Evolutionary conservation across 2,888 invertebrate genomes (phyloP).

Genomic region (Cephalotes varians): DNA sequence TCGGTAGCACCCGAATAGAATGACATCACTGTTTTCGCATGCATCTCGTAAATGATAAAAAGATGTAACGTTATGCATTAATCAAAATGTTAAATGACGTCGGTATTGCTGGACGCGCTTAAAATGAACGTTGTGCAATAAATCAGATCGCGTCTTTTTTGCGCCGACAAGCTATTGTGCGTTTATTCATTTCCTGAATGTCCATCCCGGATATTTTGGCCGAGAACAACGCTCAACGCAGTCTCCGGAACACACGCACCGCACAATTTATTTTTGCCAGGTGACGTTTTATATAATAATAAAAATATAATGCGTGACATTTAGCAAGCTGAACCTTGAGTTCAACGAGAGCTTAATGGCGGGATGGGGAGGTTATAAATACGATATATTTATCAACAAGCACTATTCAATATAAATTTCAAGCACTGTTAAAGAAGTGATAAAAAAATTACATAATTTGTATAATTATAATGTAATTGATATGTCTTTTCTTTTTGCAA

Average conservation of each 20-base stretch:
- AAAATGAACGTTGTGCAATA: slow-evolving; percentile 40
- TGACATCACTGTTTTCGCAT: slow-evolving; percentile 34
- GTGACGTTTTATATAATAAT: slow-evolving; percentile 45
- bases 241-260: slow-evolving; percentile 39
- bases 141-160: slow-evolving; percentile 55
- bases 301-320: slow-evolving; percentile 30
- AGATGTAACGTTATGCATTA: slow-evolving; percentile 48
- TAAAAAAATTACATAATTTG: background rate
- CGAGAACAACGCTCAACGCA: slow-evolving; percentile 37
- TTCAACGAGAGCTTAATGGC: slow-evolving; percentile 3
- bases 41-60: slow-evolving; percentile 42
- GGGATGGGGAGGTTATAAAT: background rate
- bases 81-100: slow-evolving; percentile 52
- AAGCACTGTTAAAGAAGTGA: background rate
- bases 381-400: background rate
- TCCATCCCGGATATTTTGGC: slow-evolving; percentile 46
- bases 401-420: slow-evolving; percentile 1
- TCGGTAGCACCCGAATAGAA: slow-evolving; percentile 28
- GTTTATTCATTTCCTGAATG: slow-evolving; percentile 51
- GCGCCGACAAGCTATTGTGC: slow-evolving; percentile 54
- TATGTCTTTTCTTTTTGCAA: background rate
- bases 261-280: slow-evolving; percentile 37
- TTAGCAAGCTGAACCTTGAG: slow-evolving; percentile 29
- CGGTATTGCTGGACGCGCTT: slow-evolving; percentile 38
- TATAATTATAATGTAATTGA: background rate